Evolutionary conservation across 2,797 vertebrate species (phyloP).

Genomic region (Ptychadena robeensis): DNA sequence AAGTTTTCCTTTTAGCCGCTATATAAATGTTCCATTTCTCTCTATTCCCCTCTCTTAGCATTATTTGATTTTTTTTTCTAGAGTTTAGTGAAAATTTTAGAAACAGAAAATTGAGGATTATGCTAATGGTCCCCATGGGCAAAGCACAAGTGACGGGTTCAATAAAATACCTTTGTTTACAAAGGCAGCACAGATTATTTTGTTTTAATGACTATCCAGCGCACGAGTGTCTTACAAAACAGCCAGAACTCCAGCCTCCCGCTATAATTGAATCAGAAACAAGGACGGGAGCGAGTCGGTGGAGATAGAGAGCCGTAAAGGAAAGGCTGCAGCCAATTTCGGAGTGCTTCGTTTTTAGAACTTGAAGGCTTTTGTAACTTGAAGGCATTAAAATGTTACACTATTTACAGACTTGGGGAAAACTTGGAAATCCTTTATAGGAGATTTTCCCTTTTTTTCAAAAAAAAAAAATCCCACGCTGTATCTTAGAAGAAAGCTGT

Average conservation of each 20-base stretch:
- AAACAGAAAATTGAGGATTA: slow-evolving; percentile 35
- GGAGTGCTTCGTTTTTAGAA: neutral
- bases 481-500: too few species aligned
- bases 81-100: slow-evolving; percentile 25
- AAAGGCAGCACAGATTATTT: slow-evolving; percentile 33
- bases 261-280: slow-evolving; percentile 1
- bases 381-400: too few species aligned
- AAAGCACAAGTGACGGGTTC: slow-evolving; percentile 44
- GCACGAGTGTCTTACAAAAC: slow-evolving; percentile 3
- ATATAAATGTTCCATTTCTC: slow-evolving; percentile 13
- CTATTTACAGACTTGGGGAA: too few species aligned
- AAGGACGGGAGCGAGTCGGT: neutral
- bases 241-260: neutral
- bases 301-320: neutral
- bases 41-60: too few species aligned
- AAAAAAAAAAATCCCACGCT: too few species aligned
- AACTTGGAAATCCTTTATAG: too few species aligned
- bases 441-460: too few species aligned
- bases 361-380: neutral
- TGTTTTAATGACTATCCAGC: slow-evolving; percentile 32
- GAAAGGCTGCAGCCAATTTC: neutral
- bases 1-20: neutral
- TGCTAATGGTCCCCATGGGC: slow-evolving; percentile 29
- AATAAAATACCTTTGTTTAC: slow-evolving; percentile 38
- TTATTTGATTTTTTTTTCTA: neutral